Base-by-base conservation (phyloP, 2,113 vertebrate genomes). In the Tachysurus fulvidraco region DNA sequence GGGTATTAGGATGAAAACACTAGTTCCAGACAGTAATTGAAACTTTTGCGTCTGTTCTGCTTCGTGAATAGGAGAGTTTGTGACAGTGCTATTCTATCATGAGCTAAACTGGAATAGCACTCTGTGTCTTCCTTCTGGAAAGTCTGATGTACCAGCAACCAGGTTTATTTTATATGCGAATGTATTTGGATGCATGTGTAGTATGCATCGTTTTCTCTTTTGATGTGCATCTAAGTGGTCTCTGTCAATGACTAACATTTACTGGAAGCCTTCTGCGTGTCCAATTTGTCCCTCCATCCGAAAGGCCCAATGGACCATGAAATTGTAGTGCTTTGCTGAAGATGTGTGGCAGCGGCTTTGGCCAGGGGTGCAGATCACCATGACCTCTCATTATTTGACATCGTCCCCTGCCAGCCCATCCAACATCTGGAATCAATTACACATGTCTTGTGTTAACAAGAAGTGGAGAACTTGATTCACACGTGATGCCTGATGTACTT, bases 351-450 rank as follows among this genome's bases (percentile, higher is more conserved):
- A 86, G 77, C 28, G 46, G 86, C 77, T n/a, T 84, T 50, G 83
- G 82, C 59, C 69, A 67, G 44, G 71, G n/a, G 36, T 55, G 79
- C 64, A 57, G 41, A 77, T 78, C 30, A 85, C 69, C 81, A 85
- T 17, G 86, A 89, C 84, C 88, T 23, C 83, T 89, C 83, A 90
- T 89, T 90, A 91, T 81, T 87, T 55, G 52, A 69, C 79, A 87
- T 90, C 83, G 84, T 83, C 85, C 87, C 86, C 85, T 89, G 88
- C 84, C 88, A 86, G 59, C 82, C 78, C 81, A 89, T 87, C 89
- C 82, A 69, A 86, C 89, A 89, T 90, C 89, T 91, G 91, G 91
- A 89, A 88, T 81, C 88, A 88, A 84, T 91, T 90, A 89, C 85
- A 87, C 80, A 85, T 88, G 89, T 88, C 91, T 88, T 86, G 46